Base-by-base conservation (phyloP, 2,113 vertebrate genomes). In the Pimephales promelas region DNA sequence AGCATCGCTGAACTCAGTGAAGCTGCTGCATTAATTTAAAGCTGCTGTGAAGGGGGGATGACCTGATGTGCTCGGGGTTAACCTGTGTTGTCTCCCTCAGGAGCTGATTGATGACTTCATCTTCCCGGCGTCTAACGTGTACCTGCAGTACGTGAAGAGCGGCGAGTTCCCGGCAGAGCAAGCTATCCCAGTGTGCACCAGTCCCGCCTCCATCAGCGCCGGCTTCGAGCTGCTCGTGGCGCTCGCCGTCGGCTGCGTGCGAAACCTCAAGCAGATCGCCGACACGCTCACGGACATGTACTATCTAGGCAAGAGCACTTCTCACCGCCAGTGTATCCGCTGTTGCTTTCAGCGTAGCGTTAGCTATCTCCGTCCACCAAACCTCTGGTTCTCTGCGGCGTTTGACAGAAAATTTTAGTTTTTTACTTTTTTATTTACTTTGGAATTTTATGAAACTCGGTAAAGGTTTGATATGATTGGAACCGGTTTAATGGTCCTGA, bases 201-300 rank as follows among this genome's bases (percentile, higher is more conserved):
- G 95, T 36, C 96, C 98, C 61, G 96, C 98, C 74, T 97, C 97
- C 52, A 97, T 99, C 90, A 99, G 97, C 84, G 98, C 97, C 70
- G 97, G 97, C 86, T 98, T 99, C 88, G 98, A 99, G 89, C 94
- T 99, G 81, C 95, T 99, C 71, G 97, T 99, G 83, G 97, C 98
- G 1, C 94, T 99, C 77, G 96, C 97, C 74, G 97, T 99, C 68
- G 97, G 97, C 90, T 99, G 97, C 84, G 95, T 99, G 83, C 95
- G 96, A 82, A 99, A 99, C 91, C 96, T 99, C 86, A 98, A 97
- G 86, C 97, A 97, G 88, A 99, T 98, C 79, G 96, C 97, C 10
- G 97, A 99, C 92, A 98, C 97, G 56, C 93, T 99, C 91, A 99
- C 97, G 75, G 98, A 99, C 92, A 99, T 99, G 97, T 99, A 99